Percentiles rank a stretch among this genome's conserved stretches.
These are phyloP conservation scores for Rhagonycha fulva DNA, from an alignment of 2,888 invertebrate species.

Conservation along the genomic window DNA sequence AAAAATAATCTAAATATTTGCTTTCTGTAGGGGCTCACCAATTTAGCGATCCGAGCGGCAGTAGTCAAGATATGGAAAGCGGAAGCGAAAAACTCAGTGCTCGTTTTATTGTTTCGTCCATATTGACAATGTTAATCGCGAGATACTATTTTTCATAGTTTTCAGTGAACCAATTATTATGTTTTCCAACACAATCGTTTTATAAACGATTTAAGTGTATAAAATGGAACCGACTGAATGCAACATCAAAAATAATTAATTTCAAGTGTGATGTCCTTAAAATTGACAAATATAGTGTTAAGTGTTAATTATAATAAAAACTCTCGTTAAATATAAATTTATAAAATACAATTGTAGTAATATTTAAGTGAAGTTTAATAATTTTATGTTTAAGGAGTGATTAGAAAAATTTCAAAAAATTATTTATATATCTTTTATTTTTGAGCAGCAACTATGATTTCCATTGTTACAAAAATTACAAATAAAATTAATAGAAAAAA, in stretches of 20 bases:
- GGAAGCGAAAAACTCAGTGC: constrained; percentile 30
- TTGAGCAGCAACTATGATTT: not conserved
- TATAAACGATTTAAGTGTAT: constrained; percentile 33
- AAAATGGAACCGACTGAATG: constrained; percentile 25
- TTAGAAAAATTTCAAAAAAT: not conserved
- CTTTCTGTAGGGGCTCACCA: constrained; percentile 19
- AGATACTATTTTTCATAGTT: constrained; percentile 34
- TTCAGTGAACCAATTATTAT: constrained; percentile 16
- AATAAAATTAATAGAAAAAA: not conserved
- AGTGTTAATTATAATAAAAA: constrained; percentile 14
- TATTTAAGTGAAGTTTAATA: not conserved
- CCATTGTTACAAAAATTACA: not conserved
- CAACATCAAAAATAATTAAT: not conserved
- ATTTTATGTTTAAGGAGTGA: not conserved
- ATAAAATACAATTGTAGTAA: not conserved
- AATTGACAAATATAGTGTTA: constrained; percentile 9
- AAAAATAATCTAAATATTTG: not conserved
- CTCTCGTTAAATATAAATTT: not conserved
- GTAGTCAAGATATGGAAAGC: constrained; percentile 20
- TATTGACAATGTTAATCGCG: constrained; percentile 30
- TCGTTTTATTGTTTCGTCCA: constrained; percentile 28
- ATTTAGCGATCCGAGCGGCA: constrained; percentile 16
- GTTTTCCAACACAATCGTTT: constrained; percentile 30
- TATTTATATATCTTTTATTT: not conserved
- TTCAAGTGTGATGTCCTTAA: constrained; percentile 31